phyloP scores from a whole-genome alignment of 2,888 invertebrate genomes.

The Cyaniris semiargus region DNA sequence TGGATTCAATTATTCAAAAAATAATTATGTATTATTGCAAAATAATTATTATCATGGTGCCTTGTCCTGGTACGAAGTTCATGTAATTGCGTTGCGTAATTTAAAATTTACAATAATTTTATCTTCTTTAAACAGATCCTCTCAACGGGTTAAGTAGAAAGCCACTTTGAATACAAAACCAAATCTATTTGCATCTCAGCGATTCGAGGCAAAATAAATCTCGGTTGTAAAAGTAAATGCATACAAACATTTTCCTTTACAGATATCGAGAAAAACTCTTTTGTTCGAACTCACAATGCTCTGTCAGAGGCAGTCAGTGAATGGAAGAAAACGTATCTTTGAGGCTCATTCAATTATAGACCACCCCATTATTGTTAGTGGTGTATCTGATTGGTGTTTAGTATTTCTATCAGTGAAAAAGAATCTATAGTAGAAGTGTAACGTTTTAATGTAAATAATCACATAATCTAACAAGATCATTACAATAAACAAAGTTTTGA shows the following conservation, averaged over 20 bases:
- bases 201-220: constrained; percentile 8
- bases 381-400: not conserved
- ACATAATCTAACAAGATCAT: too few relatives aligned
- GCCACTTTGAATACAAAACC: not conserved
- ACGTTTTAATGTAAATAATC: too few relatives aligned
- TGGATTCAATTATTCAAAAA: too few relatives aligned
- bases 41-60: too few relatives aligned
- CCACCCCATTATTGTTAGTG: constrained; percentile 18
- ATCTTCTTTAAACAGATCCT: not conserved
- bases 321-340: constrained; percentile 30
- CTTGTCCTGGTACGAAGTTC: too few relatives aligned
- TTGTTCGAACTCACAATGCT: constrained; percentile 34
- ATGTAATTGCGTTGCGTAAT: too few relatives aligned
- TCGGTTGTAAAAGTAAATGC: constrained; percentile 13
- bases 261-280: constrained; percentile 32
- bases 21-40: too few relatives aligned
- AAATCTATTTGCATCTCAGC: not conserved
- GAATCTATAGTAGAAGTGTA: too few relatives aligned
- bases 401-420: too few relatives aligned
- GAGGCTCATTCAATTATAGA: constrained; percentile 25
- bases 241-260: constrained; percentile 24
- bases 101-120: not conserved
- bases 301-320: constrained; percentile 31
- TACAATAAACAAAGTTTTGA: too few relatives aligned
- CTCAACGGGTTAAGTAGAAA: not conserved